Evolutionary conservation across 2,113 vertebrate species (phyloP), one percentile per base, ranked within the genome.

Genomic region (Gopherus evgoodei): DNA sequence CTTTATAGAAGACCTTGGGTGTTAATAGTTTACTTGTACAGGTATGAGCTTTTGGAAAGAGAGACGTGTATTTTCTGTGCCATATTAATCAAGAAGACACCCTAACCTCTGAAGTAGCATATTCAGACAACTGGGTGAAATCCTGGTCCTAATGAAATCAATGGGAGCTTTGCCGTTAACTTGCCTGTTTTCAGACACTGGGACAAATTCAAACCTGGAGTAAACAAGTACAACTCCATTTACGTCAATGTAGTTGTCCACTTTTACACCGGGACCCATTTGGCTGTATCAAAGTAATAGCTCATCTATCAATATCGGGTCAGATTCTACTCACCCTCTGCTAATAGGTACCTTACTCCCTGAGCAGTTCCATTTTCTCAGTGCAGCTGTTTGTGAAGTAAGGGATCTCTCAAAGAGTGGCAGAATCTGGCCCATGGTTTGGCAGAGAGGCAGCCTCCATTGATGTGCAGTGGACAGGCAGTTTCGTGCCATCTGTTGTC

Each of bases 11-110:
- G 82, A 95, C 93, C 90, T 50, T 29, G 86, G 94, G 94, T 92
- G 42, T 94, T 96, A 92, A 96, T 96, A 95, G 90, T 95, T 91
- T 93, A 78, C 82, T 89, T 92, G 84, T 90, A 92, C 91, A 90
- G 85, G 89, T 96, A 88, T 6, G 35, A 76, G 8, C 90, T 79
- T 24, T 82, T 87, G n/a, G 82, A 11, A 89, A 86, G 86, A 93
- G 90, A 83, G 82, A 76, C 22, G 88, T 79, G 53, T 38, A 44
- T 93, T 62, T 69, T 90, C 89, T 75, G 83, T 90, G 93, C 89
- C 59, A 52, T 95, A 86, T 92, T 96, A 95, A 95, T 96, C 94
- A 94, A 95, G 75, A 90, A 49, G 83, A 62, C n/a, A 93, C 87
- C 50, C 19, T 65, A 81, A 91, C 81, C 75, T 81, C 94, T 2